Evolutionary conservation across 2,113 vertebrate species (phyloP).

Genomic region (Poecilia latipinna): DNA sequence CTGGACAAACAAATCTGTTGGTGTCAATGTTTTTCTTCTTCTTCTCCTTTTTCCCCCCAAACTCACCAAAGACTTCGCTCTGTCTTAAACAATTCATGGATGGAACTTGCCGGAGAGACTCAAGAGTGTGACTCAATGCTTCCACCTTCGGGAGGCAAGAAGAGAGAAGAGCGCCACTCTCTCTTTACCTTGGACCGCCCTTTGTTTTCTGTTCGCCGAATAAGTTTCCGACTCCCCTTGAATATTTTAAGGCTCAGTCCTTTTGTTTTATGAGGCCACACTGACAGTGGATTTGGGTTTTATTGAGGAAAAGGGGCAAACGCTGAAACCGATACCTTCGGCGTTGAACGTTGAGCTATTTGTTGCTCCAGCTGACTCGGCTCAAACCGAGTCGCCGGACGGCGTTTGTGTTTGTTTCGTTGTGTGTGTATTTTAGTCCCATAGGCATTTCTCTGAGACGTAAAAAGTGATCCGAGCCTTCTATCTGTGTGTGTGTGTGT

Average conservation of each 20-base stretch:
- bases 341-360: slow-evolving; percentile 48
- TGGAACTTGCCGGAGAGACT: slow-evolving; percentile 64
- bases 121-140: slow-evolving; percentile 64
- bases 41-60: slow-evolving; percentile 9
- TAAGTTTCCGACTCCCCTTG: slow-evolving; percentile 37
- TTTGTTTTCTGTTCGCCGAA: slow-evolving; percentile 47
- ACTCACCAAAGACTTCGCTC: slow-evolving; percentile 61
- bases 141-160: slow-evolving; percentile 56
- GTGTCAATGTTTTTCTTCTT: slow-evolving; percentile 1
- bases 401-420: slow-evolving; percentile 39
- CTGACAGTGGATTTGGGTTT: slow-evolving; percentile 6
- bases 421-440: slow-evolving; percentile 59
- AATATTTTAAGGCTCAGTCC: slow-evolving; percentile 22
- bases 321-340: slow-evolving; percentile 32
- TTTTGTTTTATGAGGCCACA: slow-evolving; percentile 49
- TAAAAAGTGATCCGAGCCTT: slow-evolving; percentile 47
- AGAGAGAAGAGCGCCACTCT: slow-evolving; percentile 25
- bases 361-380: slow-evolving; percentile 31
- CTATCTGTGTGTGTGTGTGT: slow-evolving; percentile 24
- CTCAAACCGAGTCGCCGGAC: slow-evolving; percentile 12
- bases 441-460: slow-evolving; percentile 44
- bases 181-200: slow-evolving; percentile 65
- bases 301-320: slow-evolving; percentile 35
- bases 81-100: slow-evolving; percentile 73
- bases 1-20: slow-evolving; percentile 7